Base-by-base conservation (phyloP, 1,140 invertebrate species). In the Euura lappo region DNA sequence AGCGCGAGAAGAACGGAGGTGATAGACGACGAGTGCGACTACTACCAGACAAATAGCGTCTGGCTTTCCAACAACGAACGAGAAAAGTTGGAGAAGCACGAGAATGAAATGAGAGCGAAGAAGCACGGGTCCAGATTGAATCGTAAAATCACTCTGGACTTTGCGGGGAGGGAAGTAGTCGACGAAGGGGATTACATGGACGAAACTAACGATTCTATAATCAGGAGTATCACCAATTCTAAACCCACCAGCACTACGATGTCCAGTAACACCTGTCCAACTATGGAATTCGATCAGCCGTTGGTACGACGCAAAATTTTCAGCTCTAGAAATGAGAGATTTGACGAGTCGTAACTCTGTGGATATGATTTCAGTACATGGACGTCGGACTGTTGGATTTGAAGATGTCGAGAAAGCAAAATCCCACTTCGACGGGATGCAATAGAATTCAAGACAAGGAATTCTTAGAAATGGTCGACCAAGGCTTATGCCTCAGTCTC, bases 1-100 rank as follows among this genome's bases (percentile, higher is more conserved):
- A 95, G 96, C 87, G 93, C 94, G 77, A 91, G 92, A 72, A 90
- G 96, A 75, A 98, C 97, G 0, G 92, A 92, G 80, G 96, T 99
- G 2, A 98, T 97, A 74, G 97, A 99, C 85, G 97, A 99, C 85
- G 95, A 99, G 83, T 92, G 93, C 75, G 98, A 99, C 86, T 99
- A 99, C 86, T 99, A 96, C 87, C 91, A 92, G 75, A 87, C 93
- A 5, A 93, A 92, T 83, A 93, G 93, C 74, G 93, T 93, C 42
- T 98, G 97, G 97, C 84, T 97, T 3, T 92, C 90, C 65, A 88
- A 93, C 10, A 85, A 89, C 8, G 93, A 97, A 80, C 89, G 93
- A 77, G 90, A 92, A 51, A 90, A 91, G 72, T 87, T 94, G 65
- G 88, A 92, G 72, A 91, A 93, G 77, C 91, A 93, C 28, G 92